These are phyloP conservation scores for Trichoplusia ni DNA, from an alignment of 1,140 invertebrate genomes.

Conservation along the genomic window DNA sequence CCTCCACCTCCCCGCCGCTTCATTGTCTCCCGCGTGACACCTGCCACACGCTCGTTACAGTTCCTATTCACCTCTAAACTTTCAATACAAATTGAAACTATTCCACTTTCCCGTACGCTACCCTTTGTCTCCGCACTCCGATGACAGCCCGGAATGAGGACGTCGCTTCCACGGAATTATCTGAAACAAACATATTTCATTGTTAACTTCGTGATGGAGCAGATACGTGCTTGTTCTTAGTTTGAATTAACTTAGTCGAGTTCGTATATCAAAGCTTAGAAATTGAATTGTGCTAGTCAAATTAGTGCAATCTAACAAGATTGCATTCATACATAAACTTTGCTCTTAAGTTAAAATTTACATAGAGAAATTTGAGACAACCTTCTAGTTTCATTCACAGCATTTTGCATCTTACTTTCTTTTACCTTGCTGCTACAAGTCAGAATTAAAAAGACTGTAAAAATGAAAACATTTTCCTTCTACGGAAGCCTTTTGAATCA, in stretches of 20 bases:
- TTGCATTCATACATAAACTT: too few relatives aligned
- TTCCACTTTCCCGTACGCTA: conserved; percentile 42
- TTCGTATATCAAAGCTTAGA: conserved; percentile 2
- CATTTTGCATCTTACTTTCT: background rate
- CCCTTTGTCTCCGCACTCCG: conserved; percentile 27
- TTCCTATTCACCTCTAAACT: conserved; percentile 40
- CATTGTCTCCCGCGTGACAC: conserved; percentile 54
- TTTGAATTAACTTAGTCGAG: conserved; percentile 14
- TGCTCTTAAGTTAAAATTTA: too few relatives aligned
- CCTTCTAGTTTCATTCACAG: background rate
- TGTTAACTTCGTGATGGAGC: conserved; percentile 25
- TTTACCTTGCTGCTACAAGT: background rate
- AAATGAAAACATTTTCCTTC: conserved; percentile 19
- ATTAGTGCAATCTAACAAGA: background rate
- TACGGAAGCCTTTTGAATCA: conserved; percentile 21
- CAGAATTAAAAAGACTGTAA: conserved; percentile 2
- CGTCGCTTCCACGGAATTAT: conserved; percentile 22
- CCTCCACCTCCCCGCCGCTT: conserved; percentile 59
- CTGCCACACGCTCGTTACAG: conserved; percentile 37
- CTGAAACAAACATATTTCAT: conserved; percentile 40
- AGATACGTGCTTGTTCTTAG: conserved; percentile 1
- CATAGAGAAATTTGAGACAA: background rate
- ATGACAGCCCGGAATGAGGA: conserved; percentile 32
- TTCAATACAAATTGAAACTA: conserved; percentile 49
- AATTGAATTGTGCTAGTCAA: background rate